Evolutionary conservation across 2,797 vertebrate genomes (phyloP).

Genomic region (Notoglanidium macrostoma): DNA sequence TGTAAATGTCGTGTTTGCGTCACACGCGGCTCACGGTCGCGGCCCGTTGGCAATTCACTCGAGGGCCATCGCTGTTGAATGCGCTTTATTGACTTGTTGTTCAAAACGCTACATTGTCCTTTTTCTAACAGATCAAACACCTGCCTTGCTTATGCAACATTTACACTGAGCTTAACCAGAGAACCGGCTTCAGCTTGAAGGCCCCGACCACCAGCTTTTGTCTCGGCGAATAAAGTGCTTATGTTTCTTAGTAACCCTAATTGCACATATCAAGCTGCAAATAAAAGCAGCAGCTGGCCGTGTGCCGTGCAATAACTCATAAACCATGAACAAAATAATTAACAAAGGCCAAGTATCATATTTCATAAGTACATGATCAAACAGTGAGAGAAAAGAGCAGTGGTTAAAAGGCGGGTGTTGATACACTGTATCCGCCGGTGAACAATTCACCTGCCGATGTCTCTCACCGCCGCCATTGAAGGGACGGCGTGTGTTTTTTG

Average conservation of each 20-base stretch:
- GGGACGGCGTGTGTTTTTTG: conserved; percentile 61
- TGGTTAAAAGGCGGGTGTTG: conserved; percentile 71
- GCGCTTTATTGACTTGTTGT: conserved; percentile 8
- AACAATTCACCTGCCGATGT: conserved; percentile 87
- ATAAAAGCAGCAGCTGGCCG: conserved; percentile 76
- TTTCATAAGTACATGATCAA: conserved; percentile 68
- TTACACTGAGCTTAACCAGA: conserved; percentile 65
- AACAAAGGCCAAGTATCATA: conserved; percentile 68
- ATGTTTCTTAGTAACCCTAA: conserved; percentile 68
- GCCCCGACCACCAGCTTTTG: conserved; percentile 61
- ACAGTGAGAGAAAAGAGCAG: conserved; percentile 65
- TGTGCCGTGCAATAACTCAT: conserved; percentile 69
- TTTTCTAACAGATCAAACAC: conserved; percentile 61
- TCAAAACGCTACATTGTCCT: conserved; percentile 38
- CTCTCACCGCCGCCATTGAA: conserved; percentile 83
- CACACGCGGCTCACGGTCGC: background rate
- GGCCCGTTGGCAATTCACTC: conserved; percentile 22
- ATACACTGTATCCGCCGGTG: conserved; percentile 76
- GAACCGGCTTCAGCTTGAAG: conserved; percentile 62
- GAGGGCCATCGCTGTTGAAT: background rate
- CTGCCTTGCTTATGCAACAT: conserved; percentile 65
- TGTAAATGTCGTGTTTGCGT: background rate
- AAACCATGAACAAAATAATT: conserved; percentile 66
- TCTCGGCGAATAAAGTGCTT: conserved; percentile 60
- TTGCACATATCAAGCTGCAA: conserved; percentile 69